These are phyloP conservation scores for Nesometra sesokonis DNA, from an alignment of 35 echinoderm and acorn worm genomes.

Conservation along the genomic window DNA sequence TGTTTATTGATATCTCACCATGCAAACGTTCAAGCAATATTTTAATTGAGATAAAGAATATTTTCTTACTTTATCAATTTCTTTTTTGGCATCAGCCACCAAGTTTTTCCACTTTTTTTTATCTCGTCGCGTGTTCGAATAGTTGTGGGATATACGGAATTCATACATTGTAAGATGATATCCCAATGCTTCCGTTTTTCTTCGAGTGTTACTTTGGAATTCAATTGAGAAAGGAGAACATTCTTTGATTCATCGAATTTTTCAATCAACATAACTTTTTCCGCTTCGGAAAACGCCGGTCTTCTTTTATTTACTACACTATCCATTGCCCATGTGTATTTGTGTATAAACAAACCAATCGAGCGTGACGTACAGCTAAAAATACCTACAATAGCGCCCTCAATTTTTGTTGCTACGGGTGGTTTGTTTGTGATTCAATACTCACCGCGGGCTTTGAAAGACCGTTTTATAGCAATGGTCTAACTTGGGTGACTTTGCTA, in stretches of 20 bases:
- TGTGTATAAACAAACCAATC: not conserved
- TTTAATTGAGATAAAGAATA: not conserved
- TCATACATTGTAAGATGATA: not conserved
- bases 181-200: not conserved
- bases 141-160: not conserved
- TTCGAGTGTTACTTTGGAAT: not conserved
- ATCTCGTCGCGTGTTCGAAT: not conserved
- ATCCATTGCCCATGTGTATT: not conserved
- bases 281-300: not conserved
- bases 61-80: not conserved
- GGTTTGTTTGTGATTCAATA: too few relatives aligned
- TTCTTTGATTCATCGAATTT: not conserved
- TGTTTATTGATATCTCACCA: too few relatives aligned
- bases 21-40: too few relatives aligned
- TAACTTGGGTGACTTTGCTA: too few relatives aligned
- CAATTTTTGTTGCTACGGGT: not conserved
- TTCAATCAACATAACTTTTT: not conserved
- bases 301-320: not conserved
- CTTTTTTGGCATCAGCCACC: not conserved
- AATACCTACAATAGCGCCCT: not conserved
- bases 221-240: not conserved
- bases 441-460: too few relatives aligned
- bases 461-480: too few relatives aligned
- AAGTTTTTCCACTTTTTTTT: not conserved
- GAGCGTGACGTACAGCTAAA: not conserved